Evolutionary conservation across 2,113 vertebrate species (phyloP).

Genomic region (Corythoichthys intestinalis): DNA sequence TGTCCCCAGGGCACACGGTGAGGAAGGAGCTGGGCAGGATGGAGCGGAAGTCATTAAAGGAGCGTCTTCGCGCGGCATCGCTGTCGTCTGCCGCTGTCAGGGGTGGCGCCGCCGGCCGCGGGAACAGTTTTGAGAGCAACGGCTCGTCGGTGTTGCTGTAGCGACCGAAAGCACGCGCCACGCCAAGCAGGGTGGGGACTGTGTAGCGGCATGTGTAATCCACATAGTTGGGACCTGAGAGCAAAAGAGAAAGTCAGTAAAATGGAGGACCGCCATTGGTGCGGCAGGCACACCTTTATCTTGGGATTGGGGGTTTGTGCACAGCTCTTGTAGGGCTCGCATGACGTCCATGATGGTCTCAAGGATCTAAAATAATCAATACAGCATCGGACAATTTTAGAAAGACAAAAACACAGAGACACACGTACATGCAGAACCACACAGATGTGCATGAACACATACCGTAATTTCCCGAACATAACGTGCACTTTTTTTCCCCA

Average conservation of each 20-base stretch:
- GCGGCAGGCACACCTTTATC: conserved; percentile 81
- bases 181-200: conserved; percentile 87
- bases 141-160: conserved; percentile 92
- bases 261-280: not conserved
- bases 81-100: conserved; percentile 72
- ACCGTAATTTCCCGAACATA: no score
- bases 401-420: not conserved
- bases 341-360: conserved; percentile 87
- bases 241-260: not conserved
- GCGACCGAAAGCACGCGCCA: conserved; percentile 88
- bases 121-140: conserved; percentile 91
- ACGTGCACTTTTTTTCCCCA: no score
- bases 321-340: conserved; percentile 86
- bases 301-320: conserved; percentile 82
- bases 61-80: conserved; percentile 81
- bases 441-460: no score
- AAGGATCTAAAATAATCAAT: conserved; percentile 74
- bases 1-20: conserved; percentile 84
- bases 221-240: conserved; percentile 39
- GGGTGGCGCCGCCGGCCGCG: conserved; percentile 73
- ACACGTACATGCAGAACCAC: no score
- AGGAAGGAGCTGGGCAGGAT: conserved; percentile 93
- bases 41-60: conserved; percentile 96
- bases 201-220: conserved; percentile 90
- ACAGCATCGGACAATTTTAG: not conserved